Evolutionary conservation across 2,113 vertebrate genomes (phyloP), one percentile per base, ranked within the genome.

Genomic region (Apteryx mantelli): DNA sequence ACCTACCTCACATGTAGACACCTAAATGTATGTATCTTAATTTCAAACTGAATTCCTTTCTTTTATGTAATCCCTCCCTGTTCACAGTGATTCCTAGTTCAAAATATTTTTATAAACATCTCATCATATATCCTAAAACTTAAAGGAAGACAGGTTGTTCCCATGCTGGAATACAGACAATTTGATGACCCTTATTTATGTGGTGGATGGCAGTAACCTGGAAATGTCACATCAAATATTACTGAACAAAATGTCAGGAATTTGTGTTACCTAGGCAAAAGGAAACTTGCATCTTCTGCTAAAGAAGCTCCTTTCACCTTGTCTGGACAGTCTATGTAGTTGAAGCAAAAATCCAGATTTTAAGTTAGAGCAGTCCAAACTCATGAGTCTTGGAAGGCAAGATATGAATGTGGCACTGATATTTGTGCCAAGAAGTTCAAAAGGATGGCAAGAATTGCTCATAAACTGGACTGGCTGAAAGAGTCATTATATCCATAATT

Each of bases 181-280:
- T 79, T 76, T 53, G 13, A 5, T 3, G 58, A 17, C 79, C 66
- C 66, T 19, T 64, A 80, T 56, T 76, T 56, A 79, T 13, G 48
- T 73, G 52, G 68, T 17, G 24, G 42, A 55, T 60, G 32, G 42
- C 56, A 88, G 55, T 34, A 79, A 82, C 75, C 56, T 1, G 0
- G 48, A 94, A 95, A 69, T 22, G 38, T 82, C 92, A 52, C 52
- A 65, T 65, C 63, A 93, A 61, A 73, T 71, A 80, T 73, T 65
- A 13, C 32, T 68, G 66, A 85, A 76, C 52, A 79, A 88, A 95
- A 93, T 79, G 22, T 24, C 64, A 48, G 1, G 0, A 9, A 84
- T 78, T 78, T 84, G 12, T 60, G 36, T 55, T 52, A 74, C 40
- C 53, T 68, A 87, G n/a, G 2, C 0, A 22, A 85, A 82, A 88